These are phyloP conservation scores for Graphium colonna DNA, from an alignment of 2,888 invertebrate genomes.

Conservation along the genomic window DNA sequence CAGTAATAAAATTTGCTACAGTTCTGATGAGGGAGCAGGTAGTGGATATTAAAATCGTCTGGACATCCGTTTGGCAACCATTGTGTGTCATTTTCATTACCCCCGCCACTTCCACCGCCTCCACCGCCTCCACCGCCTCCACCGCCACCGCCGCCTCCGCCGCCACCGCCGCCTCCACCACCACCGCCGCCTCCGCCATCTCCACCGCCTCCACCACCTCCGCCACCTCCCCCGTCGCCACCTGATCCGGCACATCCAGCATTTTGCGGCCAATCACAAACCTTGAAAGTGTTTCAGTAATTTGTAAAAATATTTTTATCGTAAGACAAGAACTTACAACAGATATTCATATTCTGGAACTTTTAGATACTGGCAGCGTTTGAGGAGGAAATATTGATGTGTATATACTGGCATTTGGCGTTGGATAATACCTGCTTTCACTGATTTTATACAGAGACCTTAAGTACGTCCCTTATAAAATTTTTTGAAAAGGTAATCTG, in stretches of 20 bases:
- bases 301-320: no score
- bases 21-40: conserved; percentile 38
- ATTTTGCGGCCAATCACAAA: neutral
- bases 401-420: no score
- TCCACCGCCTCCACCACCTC: conserved; percentile 25
- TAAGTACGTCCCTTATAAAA: no score
- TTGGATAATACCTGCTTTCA: no score
- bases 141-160: conserved; percentile 7
- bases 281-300: no score
- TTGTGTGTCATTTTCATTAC: no score
- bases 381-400: no score
- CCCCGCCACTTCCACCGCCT: conserved; percentile 18
- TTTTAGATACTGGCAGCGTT: no score
- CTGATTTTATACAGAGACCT: no score
- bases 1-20: conserved; percentile 45
- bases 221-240: conserved; percentile 12
- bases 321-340: no score
- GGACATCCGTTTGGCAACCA: conserved; percentile 37
- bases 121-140: conserved; percentile 38
- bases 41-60: conserved; percentile 29
- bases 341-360: no score
- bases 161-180: conserved; percentile 1
- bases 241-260: conserved; percentile 4
- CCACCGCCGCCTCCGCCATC: conserved; percentile 11
- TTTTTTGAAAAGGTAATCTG: no score